Base-by-base conservation (phyloP, 2,888 invertebrate genomes). In the Drosophila buzzatii region DNA sequence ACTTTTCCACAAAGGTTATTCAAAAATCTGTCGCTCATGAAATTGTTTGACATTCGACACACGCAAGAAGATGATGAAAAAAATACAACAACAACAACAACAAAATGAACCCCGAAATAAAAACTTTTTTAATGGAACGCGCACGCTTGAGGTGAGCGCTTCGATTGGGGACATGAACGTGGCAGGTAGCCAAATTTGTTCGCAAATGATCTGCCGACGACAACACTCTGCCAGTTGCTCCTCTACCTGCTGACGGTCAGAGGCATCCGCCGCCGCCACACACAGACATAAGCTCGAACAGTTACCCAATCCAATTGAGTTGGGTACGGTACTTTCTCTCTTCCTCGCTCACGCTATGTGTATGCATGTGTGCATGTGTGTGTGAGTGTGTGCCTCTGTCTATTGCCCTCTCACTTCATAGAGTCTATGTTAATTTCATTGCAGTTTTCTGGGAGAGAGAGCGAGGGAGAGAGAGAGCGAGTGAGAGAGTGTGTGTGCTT, bases 11-110 rank as follows among this genome's bases (percentile, higher is more conserved):
- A 68, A 70, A 59, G 61, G 68, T 52, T 66, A 65, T 79, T 67
- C 82, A 65, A 57, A 77, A 79, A 65, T 64, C 49, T 71, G 66
- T 67, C 63, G 60, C 49, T 59, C 69, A 66, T 76, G 59, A 74
- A 78, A 64, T 74, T 74, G 66, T 67, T 78, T 78, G 79, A 78
- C 79, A 79, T 74, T 68, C 82, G 82, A 71, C 64, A 69, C 79
- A 79, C 76, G 63, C 63, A 73, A 52, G 61, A 37, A 53, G 20
- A 2, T 18, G 31, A n/a, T 12, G 23, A 31, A 10, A 31, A 47
- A 27, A 27, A 27, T 6, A 27, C 0, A 27, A 6, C n/a, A 31
- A 49, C n/a, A n/a, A n/a, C n/a, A n/a, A n/a, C n/a, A n/a, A n/a
- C n/a, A n/a, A 51, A 18, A 33, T 33, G 18, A 51, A 33, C 6